phyloP scores from a whole-genome alignment of 92 coral and sea anemone species.

The Metridium senile region DNA sequence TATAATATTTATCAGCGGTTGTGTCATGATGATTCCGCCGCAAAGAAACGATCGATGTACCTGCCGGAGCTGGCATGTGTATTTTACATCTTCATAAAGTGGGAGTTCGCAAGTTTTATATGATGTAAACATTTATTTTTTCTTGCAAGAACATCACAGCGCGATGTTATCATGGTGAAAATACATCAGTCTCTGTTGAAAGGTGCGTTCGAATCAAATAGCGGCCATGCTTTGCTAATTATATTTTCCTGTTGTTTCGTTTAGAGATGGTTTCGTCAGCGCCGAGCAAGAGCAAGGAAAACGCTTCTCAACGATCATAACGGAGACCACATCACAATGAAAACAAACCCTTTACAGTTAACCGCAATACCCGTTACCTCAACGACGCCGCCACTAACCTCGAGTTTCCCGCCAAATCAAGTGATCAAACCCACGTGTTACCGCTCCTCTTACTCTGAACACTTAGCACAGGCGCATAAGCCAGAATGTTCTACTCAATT shows the following conservation, averaged over 20 bases:
- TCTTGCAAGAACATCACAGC: no score
- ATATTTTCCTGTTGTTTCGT: background rate
- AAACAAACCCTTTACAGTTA: background rate
- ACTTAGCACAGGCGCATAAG: background rate
- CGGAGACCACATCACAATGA: background rate
- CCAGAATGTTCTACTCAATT: background rate
- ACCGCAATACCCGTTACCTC: background rate
- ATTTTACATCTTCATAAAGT: no score
- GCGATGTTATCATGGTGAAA: no score
- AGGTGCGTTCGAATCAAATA: no score
- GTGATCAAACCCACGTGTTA: background rate
- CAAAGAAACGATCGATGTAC: no score
- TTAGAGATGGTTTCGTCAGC: constrained; percentile 20
- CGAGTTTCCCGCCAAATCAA: constrained; percentile 7
- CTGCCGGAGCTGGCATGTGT: no score
- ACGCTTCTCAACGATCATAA: background rate
- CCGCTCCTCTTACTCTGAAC: background rate
- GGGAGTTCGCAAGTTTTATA: no score
- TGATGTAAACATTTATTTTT: no score
- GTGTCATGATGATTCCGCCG: no score
- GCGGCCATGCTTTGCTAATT: background rate
- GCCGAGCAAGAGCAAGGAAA: constrained; percentile 11
- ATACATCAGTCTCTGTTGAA: no score
- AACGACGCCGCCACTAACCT: background rate
- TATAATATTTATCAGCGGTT: no score